Evolutionary conservation across 2,888 invertebrate species (phyloP), one percentile per base, ranked within the genome.

Genomic region (Capitulum mitella): DNA sequence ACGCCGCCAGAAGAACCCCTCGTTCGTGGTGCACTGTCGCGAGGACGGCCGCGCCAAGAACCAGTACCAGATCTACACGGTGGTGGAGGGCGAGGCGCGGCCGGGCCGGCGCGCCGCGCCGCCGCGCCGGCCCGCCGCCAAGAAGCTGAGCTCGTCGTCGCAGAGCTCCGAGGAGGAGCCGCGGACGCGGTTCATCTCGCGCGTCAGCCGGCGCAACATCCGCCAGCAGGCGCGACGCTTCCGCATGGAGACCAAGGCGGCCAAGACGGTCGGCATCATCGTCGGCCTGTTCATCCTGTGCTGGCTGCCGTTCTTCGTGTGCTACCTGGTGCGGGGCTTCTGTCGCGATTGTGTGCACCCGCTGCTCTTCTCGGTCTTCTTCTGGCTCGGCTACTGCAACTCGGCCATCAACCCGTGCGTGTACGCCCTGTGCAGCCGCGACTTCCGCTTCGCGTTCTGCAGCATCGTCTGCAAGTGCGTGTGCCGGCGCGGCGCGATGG

Each of bases 321-420:
- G 96, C 87, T 97, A 97, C 86, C 89, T 97, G 77, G 90, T 96
- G 79, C 89, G 94, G 22, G 96, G 95, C 0, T 97, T 94, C 85
- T 95, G 94, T 85, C 91, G 90, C 74, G 89, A 92, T 80, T 95
- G 95, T 86, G 94, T 96, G 61, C 91, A 93, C 81, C 91, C 92
- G 0, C 88, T 94, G 79, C 89, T 95, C 79, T 97, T 97, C 88
- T 94, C 95, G 22, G 90, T 97, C 46, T 90, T 97, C 34, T 97
- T 98, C 87, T 98, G 98, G 97, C 89, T 98, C 81, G 98, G 98
- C 1, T 98, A 98, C 87, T 95, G 96, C 87, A 97, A 97, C 86
- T 95, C 95, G 0, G 97, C 97, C 3, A 92, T 97, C 82, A 97
- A 97, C 86, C 97, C 97, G 0, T 91, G 95, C 85, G 95, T 97